These are phyloP conservation scores for Tromatobia lineatoria DNA, from an alignment of 2,888 invertebrate species.

Conservation along the genomic window DNA sequence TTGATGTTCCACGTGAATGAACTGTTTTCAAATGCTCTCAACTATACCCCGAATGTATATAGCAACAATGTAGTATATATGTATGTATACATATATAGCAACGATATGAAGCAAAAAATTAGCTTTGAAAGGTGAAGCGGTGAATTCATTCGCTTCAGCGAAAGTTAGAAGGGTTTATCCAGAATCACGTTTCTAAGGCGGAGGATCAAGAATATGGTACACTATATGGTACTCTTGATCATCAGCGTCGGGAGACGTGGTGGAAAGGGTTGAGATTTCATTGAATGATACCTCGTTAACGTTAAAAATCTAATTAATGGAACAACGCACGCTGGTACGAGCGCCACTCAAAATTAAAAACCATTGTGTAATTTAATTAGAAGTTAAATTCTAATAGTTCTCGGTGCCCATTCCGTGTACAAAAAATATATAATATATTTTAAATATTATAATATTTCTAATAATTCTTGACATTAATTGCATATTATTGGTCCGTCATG, in stretches of 20 bases:
- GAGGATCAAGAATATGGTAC: background rate
- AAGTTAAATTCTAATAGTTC: no score
- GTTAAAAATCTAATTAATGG: conserved; percentile 75
- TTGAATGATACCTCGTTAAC: conserved; percentile 71
- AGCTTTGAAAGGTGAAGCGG: conserved; percentile 17
- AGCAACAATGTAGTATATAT: background rate
- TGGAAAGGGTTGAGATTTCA: conserved; percentile 50
- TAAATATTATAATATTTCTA: background rate
- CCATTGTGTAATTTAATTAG: no score
- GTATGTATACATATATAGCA: background rate
- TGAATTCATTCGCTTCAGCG: background rate
- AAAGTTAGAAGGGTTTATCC: conserved; percentile 1
- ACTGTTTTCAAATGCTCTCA: conserved; percentile 8
- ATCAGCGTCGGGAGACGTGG: background rate
- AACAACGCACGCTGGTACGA: conserved; percentile 64
- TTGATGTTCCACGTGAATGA: conserved; percentile 45
- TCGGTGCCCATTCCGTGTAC: no score
- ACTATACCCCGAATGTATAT: background rate
- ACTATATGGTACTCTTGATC: background rate
- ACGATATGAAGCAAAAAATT: conserved; percentile 18
- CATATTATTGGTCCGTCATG: no score
- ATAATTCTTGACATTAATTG: no score
- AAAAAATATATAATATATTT: background rate
- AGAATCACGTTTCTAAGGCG: conserved; percentile 42
- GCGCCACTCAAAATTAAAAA: background rate